Evolutionary conservation across 2,888 invertebrate species (phyloP), one percentile per base, ranked within the genome.

Genomic region (Clivina fossor): DNA sequence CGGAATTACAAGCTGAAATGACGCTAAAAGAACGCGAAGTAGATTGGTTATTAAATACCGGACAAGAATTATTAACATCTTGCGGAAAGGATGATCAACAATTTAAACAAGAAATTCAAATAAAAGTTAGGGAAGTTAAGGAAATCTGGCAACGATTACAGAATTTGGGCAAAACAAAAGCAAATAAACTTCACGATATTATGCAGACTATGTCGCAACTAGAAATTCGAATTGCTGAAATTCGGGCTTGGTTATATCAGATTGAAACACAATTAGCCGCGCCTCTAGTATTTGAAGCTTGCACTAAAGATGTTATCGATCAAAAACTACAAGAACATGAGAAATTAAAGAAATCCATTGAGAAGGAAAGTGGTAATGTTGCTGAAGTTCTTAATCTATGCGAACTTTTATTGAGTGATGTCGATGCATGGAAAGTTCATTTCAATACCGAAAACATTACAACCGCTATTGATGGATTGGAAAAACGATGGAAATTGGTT

Each of bases 341-440:
- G 32, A 79, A 80, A 49, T 78, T 91, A 20, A 87, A 88, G 66
- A 84, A 83, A 57, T 81, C 80, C 4, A 86, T 93, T 33, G 89
- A 90, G 69, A 78, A 81, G 13, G 86, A 90, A 66, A 89, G 89
- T 67, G 81, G 82, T 41, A 85, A 87, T 64, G 81, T 93, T 3
- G 86, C 85, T 1, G 88, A 90, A 67, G 83, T 90, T 0, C 72
- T 92, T 2, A 90, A 89, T 67, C 79, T 88, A 11, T 89, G 90
- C 65, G 89, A 91, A 65, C 78, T 89, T 38, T 74, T 91, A 1
- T 74, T 90, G 38, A 86, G 80, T 64, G 90, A 91, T 64, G 82
- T 85, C 2, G 87, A 89, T 62, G 78, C 83, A 0, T 81, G 84
- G 71, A 86, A 85, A 65, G 81, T 83, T 0, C 83, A 87, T 62